A percentile compares a stretch with the other conserved stretches of the same genome.
These are phyloP conservation scores for Talpa occidentalis DNA, from an alignment of 2,113 vertebrate species.

Conservation along the genomic window DNA sequence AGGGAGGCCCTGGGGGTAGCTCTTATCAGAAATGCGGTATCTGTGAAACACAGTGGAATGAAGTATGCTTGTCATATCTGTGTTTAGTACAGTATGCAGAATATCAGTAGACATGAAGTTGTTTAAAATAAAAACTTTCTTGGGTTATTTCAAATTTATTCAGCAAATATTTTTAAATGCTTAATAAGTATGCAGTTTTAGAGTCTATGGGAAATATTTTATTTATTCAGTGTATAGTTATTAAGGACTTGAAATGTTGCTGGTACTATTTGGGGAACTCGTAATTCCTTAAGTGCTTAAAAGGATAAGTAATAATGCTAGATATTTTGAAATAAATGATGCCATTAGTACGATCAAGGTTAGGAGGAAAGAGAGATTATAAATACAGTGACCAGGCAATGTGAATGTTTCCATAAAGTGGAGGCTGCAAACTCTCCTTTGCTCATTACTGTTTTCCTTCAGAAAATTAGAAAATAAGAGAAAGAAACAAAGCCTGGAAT, in stretches of 20 bases:
- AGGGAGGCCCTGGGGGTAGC: too few relatives aligned
- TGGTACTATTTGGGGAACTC: background rate
- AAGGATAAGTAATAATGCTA: background rate
- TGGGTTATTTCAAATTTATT: background rate
- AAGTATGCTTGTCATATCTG: too few relatives aligned
- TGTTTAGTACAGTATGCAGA: background rate
- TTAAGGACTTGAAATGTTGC: background rate
- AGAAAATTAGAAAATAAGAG: background rate
- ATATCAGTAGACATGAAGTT: background rate
- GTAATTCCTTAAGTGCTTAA: constrained; percentile 12
- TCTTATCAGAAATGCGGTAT: too few relatives aligned
- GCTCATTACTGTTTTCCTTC: background rate
- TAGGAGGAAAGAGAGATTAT: background rate
- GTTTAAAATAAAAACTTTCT: background rate
- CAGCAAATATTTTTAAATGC: background rate
- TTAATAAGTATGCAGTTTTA: constrained; percentile 2
- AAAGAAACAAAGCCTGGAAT: background rate
- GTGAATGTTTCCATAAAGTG: background rate
- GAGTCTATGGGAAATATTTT: background rate
- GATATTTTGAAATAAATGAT: background rate
- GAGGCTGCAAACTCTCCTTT: background rate
- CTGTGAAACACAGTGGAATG: too few relatives aligned
- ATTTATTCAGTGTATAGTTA: background rate
- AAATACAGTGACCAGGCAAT: background rate
- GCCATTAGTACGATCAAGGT: background rate